Evolutionary conservation across 2,797 vertebrate species (phyloP).

Genomic region (Crenichthys baileyi): DNA sequence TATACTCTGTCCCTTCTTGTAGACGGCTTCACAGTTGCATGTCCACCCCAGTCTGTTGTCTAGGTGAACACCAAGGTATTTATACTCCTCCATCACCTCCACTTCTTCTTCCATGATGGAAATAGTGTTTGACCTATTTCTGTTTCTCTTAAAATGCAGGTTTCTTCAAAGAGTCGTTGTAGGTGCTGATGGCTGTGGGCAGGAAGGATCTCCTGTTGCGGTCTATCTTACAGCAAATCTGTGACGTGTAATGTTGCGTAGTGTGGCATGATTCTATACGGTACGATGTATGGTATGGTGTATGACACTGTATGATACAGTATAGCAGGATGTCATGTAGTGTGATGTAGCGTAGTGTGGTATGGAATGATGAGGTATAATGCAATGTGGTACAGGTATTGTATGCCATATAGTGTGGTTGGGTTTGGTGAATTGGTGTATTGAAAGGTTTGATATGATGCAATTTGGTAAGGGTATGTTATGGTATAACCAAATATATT

Average conservation of each 20-base stretch:
- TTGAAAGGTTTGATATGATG: background rate
- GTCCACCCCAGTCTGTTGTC: no score
- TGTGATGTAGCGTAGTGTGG: background rate
- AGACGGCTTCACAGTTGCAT: no score
- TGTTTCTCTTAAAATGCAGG: no score
- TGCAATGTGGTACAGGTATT: background rate
- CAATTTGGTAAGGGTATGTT: background rate
- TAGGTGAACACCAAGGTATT: no score
- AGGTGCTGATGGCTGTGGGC: no score
- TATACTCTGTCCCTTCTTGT: no score
- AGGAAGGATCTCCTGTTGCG: no score
- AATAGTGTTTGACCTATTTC: no score
- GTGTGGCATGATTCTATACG: background rate
- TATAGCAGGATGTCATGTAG: background rate
- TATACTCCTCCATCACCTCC: no score
- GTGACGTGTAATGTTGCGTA: background rate
- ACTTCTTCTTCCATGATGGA: no score
- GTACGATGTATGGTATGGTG: background rate
- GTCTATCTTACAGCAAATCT: no score
- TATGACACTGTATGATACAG: background rate
- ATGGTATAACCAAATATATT: background rate
- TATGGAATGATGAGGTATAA: background rate
- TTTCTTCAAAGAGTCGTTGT: no score
- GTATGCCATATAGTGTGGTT: background rate
- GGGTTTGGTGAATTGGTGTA: background rate